phyloP scores from a whole-genome alignment of 2,888 invertebrate genomes.

The Dynastes hyllus region DNA sequence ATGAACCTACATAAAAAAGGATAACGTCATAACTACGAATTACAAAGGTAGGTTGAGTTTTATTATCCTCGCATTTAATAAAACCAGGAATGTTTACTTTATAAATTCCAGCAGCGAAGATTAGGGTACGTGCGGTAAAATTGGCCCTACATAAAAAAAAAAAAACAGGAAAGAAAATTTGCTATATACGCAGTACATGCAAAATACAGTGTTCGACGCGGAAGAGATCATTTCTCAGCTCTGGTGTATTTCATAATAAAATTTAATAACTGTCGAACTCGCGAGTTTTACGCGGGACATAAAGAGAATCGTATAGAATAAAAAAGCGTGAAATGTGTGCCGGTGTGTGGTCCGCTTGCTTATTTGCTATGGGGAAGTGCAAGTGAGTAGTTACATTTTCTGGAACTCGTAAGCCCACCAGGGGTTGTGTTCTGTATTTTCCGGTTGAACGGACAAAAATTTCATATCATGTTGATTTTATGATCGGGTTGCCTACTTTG shows the following conservation, averaged over 20 bases:
- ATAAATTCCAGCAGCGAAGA: conserved; percentile 9
- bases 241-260: conserved; percentile 47
- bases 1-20: too few species aligned
- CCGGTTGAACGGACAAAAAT: conserved; percentile 67
- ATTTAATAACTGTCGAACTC: conserved; percentile 53
- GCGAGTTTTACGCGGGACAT: conserved; percentile 47
- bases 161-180: conserved; percentile 11
- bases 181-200: conserved; percentile 36
- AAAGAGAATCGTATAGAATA: conserved; percentile 50
- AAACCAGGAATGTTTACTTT: conserved; percentile 25
- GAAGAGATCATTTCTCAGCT: conserved; percentile 30
- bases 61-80: conserved; percentile 28
- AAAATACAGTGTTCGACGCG: conserved; percentile 39
- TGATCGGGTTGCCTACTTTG: conserved; percentile 29
- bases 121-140: conserved; percentile 16
- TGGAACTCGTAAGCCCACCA: conserved; percentile 51
- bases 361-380: conserved; percentile 43
- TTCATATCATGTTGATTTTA: conserved; percentile 69
- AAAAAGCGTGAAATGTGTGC: conserved; percentile 53
- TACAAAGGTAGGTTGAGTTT: conserved; percentile 5
- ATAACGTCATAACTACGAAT: too few species aligned
- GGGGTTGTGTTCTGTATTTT: conserved; percentile 63
- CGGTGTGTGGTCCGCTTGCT: conserved; percentile 48
- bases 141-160: conserved; percentile 17
- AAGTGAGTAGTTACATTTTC: conserved; percentile 30